Conservation (phyloP, 2,888 invertebrate species). For the Erynnis tages region DNA sequence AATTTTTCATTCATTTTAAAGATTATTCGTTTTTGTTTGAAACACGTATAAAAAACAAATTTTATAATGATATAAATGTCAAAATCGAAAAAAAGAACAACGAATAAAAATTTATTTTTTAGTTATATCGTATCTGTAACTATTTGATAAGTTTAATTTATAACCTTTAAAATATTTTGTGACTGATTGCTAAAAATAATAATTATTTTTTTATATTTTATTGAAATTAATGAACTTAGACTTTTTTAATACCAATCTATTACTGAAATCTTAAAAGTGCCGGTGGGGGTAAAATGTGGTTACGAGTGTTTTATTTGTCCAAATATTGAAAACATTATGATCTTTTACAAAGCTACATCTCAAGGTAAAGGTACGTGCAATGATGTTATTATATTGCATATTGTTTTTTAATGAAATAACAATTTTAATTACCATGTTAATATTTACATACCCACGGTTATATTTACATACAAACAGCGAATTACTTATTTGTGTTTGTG, state of each 20-base stretch:
- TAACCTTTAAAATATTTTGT: too few relatives aligned
- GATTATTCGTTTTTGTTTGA: too few relatives aligned
- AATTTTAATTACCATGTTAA: conserved; percentile 15
- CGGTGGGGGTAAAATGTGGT: conserved; percentile 39
- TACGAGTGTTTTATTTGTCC: conserved; percentile 29
- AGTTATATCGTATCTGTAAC: too few relatives aligned
- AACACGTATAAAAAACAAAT: too few relatives aligned
- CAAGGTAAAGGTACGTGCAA: not conserved
- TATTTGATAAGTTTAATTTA: too few relatives aligned
- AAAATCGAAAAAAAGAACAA: conserved; percentile 31
- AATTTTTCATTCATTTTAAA: conserved; percentile 10
- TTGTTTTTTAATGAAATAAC: not conserved
- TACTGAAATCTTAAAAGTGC: not conserved
- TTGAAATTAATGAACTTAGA: too few relatives aligned
- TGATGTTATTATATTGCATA: too few relatives aligned
- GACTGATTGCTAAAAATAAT: too few relatives aligned
- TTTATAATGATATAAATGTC: conserved; percentile 27
- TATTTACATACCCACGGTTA: too few relatives aligned
- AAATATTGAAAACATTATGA: not conserved
- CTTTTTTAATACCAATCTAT: conserved; percentile 27
- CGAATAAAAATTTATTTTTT: too few relatives aligned
- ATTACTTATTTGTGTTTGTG: too few relatives aligned
- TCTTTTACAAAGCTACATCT: not conserved
- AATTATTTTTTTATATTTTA: conserved; percentile 31
- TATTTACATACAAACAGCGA: too few relatives aligned